Percentiles rank a stretch among this genome's conserved stretches.
These are phyloP conservation scores for Dryoscopus gambensis DNA, from an alignment of 2,113 vertebrate species.

Conservation along the genomic window DNA sequence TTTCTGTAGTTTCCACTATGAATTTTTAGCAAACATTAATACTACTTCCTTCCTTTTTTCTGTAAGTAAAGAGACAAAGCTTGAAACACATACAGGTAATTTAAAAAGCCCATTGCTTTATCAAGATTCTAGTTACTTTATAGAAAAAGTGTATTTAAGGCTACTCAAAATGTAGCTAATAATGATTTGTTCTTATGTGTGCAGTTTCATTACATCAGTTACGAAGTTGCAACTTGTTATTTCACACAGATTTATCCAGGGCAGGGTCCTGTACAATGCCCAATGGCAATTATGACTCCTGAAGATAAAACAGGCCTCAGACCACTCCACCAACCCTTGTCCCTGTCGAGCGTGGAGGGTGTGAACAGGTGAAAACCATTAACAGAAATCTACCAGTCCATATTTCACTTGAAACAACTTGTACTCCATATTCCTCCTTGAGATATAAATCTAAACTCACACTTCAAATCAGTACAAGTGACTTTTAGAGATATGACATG, in stretches of 20 bases:
- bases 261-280: background rate
- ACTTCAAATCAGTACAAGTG: background rate
- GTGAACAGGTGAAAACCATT: background rate
- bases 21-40: background rate
- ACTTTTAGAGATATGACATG: background rate
- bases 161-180: background rate
- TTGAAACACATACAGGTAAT: background rate
- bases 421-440: background rate
- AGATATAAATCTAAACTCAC: background rate
- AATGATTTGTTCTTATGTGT: background rate
- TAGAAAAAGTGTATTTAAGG: background rate
- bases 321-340: background rate
- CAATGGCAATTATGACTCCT: background rate
- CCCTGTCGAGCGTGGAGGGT: background rate
- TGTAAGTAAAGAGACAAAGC: background rate
- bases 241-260: background rate
- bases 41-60: background rate
- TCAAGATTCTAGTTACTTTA: background rate
- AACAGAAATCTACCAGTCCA: background rate
- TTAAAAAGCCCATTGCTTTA: rapidly evolving
- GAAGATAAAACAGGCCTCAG: background rate
- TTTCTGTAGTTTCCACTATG: background rate
- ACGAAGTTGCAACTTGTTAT: background rate
- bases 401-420: background rate
- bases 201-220: background rate